phyloP scores from a whole-genome alignment of 2,113 vertebrate genomes.

The Forbesichthys papilliferus region DNA sequence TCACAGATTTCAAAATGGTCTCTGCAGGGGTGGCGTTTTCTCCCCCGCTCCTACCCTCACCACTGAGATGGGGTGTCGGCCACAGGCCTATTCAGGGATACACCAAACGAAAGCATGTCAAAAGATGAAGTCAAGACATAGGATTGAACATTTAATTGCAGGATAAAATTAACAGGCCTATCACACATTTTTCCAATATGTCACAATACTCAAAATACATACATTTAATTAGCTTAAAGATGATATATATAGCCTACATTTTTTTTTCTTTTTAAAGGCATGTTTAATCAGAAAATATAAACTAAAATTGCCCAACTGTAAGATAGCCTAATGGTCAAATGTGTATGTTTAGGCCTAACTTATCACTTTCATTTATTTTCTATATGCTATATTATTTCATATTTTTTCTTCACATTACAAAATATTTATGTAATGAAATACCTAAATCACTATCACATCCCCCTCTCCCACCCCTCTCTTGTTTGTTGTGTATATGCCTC shows the following conservation, averaged over 20 bases:
- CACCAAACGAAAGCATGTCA: conserved; percentile 71
- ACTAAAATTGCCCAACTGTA: too few species aligned
- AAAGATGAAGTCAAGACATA: conserved; percentile 59
- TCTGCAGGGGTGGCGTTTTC: conserved; percentile 76
- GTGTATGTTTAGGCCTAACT: too few species aligned
- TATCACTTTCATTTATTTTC: too few species aligned
- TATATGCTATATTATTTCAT: too few species aligned
- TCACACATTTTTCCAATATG: conserved; percentile 53
- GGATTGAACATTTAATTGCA: conserved; percentile 52
- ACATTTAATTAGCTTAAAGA: not conserved
- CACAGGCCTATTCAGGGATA: conserved; percentile 67
- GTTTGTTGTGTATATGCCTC: not conserved
- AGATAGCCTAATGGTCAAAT: too few species aligned
- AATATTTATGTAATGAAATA: too few species aligned
- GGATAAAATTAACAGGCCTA: conserved; percentile 31
- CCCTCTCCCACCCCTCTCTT: too few species aligned
- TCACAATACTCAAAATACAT: conserved; percentile 26
- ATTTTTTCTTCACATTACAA: too few species aligned
- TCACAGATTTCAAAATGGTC: conserved; percentile 80
- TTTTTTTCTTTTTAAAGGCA: not conserved
- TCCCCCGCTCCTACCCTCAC: conserved; percentile 69
- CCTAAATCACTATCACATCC: too few species aligned
- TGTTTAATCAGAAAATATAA: too few species aligned
- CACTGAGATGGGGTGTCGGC: conserved; percentile 73
- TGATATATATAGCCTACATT: not conserved